These are phyloP conservation scores for Spondyliosoma cantharus DNA, from an alignment of 2,797 vertebrate genomes.

Conservation along the genomic window DNA sequence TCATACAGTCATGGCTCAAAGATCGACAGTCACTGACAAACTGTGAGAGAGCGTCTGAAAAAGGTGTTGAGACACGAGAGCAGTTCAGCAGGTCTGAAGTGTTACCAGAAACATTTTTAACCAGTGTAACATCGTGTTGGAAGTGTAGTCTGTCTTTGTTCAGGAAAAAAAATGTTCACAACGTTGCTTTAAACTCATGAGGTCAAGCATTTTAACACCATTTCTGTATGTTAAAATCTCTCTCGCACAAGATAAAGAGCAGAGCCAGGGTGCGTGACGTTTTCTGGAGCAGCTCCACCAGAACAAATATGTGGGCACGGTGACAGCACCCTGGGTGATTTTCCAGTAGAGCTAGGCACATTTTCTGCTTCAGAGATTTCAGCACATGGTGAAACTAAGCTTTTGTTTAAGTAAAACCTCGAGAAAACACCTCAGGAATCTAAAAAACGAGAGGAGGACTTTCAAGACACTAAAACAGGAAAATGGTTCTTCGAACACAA, in stretches of 20 bases:
- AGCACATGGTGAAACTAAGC: constrained; percentile 6
- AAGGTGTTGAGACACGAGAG: not conserved
- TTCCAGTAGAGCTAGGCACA: not conserved
- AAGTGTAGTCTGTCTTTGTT: not conserved
- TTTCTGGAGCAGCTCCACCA: constrained; percentile 3
- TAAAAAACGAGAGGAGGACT: not conserved
- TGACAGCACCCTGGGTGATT: constrained; percentile 8
- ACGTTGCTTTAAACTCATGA: not conserved
- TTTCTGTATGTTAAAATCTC: not conserved
- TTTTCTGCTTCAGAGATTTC: constrained; percentile 14
- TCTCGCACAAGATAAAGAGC: not conserved
- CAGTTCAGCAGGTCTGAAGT: not conserved
- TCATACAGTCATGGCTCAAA: constrained; percentile 10
- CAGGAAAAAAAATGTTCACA: not conserved
- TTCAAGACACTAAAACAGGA: not conserved
- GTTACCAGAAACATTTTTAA: not conserved
- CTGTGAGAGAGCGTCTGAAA: constrained; percentile 7
- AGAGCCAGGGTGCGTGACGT: not conserved
- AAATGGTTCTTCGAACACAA: not conserved
- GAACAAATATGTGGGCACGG: not conserved
- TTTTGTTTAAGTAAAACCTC: constrained; percentile 12
- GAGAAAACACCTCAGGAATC: not conserved
- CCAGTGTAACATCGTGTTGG: no score
- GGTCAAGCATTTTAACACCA: not conserved
- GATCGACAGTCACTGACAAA: not conserved